A percentile compares a stretch with the other conserved stretches of the same genome.
These are phyloP conservation scores for Drosophila lacicola DNA, from an alignment of 2,888 invertebrate species.

Conservation along the genomic window DNA sequence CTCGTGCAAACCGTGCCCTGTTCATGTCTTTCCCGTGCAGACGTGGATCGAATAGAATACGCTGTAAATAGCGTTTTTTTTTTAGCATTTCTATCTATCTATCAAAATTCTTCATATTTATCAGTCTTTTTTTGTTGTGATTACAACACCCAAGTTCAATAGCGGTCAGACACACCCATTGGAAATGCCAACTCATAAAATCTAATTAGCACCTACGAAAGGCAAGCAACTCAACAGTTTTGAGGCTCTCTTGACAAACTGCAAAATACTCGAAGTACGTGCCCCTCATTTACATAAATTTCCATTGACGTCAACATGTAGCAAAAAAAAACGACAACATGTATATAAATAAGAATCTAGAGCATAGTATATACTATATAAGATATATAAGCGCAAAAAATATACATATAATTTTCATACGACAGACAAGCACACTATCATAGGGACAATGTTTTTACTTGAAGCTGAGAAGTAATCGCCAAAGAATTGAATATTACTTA, in stretches of 20 bases:
- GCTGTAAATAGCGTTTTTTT: not conserved
- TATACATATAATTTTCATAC: not conserved
- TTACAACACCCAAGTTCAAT: constrained; percentile 46
- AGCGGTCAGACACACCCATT: constrained; percentile 39
- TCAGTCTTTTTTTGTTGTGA: constrained; percentile 11
- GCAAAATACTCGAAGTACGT: constrained; percentile 21
- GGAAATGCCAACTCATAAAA: constrained; percentile 46
- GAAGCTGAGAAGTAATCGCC: not conserved
- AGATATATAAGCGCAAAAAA: not conserved
- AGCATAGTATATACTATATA: constrained; percentile 15
- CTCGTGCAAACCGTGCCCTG: constrained; percentile 3
- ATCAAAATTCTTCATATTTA: constrained; percentile 9
- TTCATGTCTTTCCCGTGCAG: not conserved
- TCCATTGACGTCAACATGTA: constrained; percentile 58
- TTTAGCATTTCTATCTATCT: constrained; percentile 18
- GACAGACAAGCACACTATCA: constrained; percentile 3
- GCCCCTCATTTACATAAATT: constrained; percentile 48
- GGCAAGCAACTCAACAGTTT: constrained; percentile 18
- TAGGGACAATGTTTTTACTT: not conserved
- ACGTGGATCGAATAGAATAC: not conserved
- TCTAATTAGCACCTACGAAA: constrained; percentile 52
- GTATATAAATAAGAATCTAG: not conserved
- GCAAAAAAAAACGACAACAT: not conserved
- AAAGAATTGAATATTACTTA: not conserved
- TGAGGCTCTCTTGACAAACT: constrained; percentile 18